Evolutionary conservation across 2,797 vertebrate genomes (phyloP).

Genomic region (Aplochiton taeniatus): DNA sequence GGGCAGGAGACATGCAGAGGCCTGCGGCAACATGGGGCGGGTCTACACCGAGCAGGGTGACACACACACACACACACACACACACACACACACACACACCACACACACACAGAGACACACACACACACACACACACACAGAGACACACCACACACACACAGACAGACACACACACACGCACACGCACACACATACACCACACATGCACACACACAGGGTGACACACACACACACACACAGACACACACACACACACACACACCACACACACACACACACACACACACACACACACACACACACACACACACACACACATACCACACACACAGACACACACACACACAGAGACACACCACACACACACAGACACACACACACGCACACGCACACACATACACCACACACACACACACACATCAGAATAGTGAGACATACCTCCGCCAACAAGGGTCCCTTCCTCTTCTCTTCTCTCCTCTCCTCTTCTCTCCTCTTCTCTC

Average conservation of each 20-base stretch:
- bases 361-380: no score
- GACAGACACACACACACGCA: not conserved
- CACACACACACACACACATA: not conserved
- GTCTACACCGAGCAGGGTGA: conserved; percentile 62
- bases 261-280: not conserved
- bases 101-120: not conserved
- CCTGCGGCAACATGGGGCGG: conserved; percentile 49
- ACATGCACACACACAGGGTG: not conserved
- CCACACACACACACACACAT: not conserved
- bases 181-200: not conserved
- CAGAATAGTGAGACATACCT: not conserved
- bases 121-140: not conserved
- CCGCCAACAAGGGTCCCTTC: no score
- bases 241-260: not conserved
- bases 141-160: not conserved
- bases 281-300: conserved; percentile 3
- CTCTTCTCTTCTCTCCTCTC: not conserved
- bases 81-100: not conserved
- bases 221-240: not conserved
- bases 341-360: no score
- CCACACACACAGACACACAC: no score
- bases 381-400: not conserved
- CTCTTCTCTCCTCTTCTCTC: no score
- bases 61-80: conserved; percentile 2
- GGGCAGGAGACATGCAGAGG: conserved; percentile 46